Percentiles rank a stretch among this genome's conserved stretches.
Evolutionary conservation across 2,888 invertebrate species (phyloP).

Genomic region (Xestia xanthographa): DNA sequence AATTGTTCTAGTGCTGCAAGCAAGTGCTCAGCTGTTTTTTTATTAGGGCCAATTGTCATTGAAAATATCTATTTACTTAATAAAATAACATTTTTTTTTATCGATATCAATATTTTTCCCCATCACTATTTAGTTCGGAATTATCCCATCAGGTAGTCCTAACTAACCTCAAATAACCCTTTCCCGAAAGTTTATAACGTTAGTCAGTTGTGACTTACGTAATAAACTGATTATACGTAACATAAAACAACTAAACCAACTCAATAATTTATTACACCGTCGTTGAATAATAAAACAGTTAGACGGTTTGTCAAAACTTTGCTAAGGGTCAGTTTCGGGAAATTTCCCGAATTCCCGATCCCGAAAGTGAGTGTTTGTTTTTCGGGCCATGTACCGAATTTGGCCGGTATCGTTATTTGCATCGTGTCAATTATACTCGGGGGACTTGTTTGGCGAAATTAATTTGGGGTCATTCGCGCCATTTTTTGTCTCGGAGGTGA

Average conservation of each 20-base stretch:
- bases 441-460: slow-evolving; percentile 55
- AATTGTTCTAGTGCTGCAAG: too few species aligned
- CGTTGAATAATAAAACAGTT: slow-evolving; percentile 56
- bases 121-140: slow-evolving; percentile 24
- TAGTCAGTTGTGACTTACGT: slow-evolving; percentile 35
- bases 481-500: slow-evolving; percentile 40
- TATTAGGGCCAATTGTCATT: too few species aligned
- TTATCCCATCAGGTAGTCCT: slow-evolving; percentile 47
- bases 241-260: slow-evolving; percentile 56
- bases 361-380: slow-evolving; percentile 48
- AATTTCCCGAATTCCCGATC: background rate
- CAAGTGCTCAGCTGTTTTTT: too few species aligned
- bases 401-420: slow-evolving; percentile 54
- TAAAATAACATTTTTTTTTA: background rate
- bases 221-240: slow-evolving; percentile 56
- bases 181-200: slow-evolving; percentile 4
- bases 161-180: slow-evolving; percentile 53
- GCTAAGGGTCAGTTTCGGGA: slow-evolving; percentile 35
- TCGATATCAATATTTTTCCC: slow-evolving; percentile 1
- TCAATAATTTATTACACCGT: slow-evolving; percentile 60
- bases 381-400: slow-evolving; percentile 42
- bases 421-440: slow-evolving; percentile 48
- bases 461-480: slow-evolving; percentile 42
- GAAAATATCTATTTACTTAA: too few species aligned
- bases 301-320: slow-evolving; percentile 56